Percentiles rank a stretch among this genome's conserved stretches.
phyloP scores from a whole-genome alignment of 2,113 vertebrate species.

The Oreochromis spilurus region DNA sequence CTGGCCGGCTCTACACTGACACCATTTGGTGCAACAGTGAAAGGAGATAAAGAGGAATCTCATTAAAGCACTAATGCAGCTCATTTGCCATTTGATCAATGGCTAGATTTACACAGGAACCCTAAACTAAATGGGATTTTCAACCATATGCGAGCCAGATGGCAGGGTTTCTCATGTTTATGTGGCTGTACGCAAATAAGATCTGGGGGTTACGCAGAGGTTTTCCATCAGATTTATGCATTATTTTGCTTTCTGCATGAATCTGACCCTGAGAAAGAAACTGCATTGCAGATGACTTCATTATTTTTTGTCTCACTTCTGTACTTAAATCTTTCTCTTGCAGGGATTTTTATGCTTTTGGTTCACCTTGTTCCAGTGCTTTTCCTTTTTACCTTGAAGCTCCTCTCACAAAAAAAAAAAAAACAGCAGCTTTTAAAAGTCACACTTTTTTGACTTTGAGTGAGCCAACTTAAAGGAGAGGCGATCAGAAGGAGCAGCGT shows the following conservation, averaged over 20 bases:
- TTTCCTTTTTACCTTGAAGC: conserved; percentile 13
- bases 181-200: conserved; percentile 12
- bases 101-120: conserved; percentile 31
- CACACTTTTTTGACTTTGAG: background rate
- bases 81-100: conserved; percentile 44
- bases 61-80: conserved; percentile 20
- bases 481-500: conserved; percentile 27
- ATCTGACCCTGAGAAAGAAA: background rate
- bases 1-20: conserved; percentile 50
- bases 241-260: background rate
- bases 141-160: conserved; percentile 32
- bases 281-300: background rate
- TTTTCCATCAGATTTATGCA: background rate
- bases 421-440: background rate
- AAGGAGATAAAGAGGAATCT: conserved; percentile 27
- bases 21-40: conserved; percentile 47
- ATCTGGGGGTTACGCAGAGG: background rate
- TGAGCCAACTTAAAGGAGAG: conserved; percentile 1
- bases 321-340: background rate
- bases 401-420: background rate
- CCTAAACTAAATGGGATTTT: conserved; percentile 27
- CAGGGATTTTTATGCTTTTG: background rate
- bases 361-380: background rate
- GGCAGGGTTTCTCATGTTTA: conserved; percentile 12
- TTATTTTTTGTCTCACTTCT: background rate